Evolutionary conservation across 1,140 invertebrate genomes (phyloP).

Genomic region (Nylanderia fulva): DNA sequence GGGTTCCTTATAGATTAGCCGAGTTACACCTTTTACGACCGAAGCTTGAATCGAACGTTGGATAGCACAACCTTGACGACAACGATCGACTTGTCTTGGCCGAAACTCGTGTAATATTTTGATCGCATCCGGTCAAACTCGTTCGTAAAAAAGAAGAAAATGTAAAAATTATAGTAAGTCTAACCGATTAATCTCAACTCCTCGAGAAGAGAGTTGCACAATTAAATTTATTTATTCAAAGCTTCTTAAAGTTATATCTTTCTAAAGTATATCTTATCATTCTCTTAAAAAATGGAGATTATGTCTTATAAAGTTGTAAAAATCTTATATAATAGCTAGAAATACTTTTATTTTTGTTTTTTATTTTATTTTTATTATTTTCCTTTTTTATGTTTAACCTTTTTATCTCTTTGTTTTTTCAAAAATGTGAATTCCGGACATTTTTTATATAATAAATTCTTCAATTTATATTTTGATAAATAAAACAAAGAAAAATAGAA

Average conservation of each 20-base stretch:
- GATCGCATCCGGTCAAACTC: conserved; percentile 21
- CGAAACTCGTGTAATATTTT: conserved; percentile 41
- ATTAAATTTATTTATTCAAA: neutral
- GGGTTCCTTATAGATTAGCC: neutral
- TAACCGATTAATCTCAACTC: neutral
- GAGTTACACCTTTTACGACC: conserved; percentile 36
- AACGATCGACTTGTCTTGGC: neutral
- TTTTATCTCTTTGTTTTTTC: too few relatives aligned
- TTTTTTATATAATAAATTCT: neutral
- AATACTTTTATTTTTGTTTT: too few relatives aligned
- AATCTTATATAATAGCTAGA: too few relatives aligned
- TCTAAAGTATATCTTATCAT: neutral
- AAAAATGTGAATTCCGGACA: neutral
- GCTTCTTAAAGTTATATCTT: neutral
- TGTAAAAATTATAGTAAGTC: conserved; percentile 4
- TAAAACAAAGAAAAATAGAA: neutral
- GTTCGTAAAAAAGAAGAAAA: conserved; percentile 14
- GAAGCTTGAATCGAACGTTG: neutral
- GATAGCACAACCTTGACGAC: conserved; percentile 23
- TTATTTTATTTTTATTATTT: too few relatives aligned
- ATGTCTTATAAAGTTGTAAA: too few relatives aligned
- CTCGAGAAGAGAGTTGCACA: neutral
- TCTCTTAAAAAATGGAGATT: neutral
- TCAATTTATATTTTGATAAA: neutral
- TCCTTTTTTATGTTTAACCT: neutral